These are phyloP conservation scores for Sparidentex hasta DNA, from an alignment of 2,797 vertebrate species.

Conservation along the genomic window DNA sequence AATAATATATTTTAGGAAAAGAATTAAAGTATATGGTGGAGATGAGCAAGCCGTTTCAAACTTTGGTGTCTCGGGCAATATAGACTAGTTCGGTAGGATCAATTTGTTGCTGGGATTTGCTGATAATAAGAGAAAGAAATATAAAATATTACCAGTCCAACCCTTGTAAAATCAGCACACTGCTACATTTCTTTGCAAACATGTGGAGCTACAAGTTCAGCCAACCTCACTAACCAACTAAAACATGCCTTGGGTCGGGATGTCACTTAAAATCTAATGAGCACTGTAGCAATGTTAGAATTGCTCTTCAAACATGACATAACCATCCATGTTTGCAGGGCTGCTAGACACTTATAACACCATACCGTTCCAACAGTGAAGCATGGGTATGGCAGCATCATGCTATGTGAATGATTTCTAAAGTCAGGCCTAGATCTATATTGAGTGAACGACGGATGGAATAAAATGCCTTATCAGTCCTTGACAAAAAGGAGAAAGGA, in stretches of 20 bases:
- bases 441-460: neutral
- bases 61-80: neutral
- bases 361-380: neutral
- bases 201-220: neutral
- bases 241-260: neutral
- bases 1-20: neutral
- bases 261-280: neutral
- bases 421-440: neutral
- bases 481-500: conserved; percentile 1
- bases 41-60: neutral
- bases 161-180: neutral
- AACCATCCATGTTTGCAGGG: neutral
- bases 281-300: neutral
- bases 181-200: neutral
- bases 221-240: neutral
- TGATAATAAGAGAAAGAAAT: neutral
- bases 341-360: neutral
- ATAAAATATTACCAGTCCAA: neutral
- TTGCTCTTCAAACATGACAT: neutral
- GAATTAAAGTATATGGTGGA: neutral
- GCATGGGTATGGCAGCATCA: neutral
- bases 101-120: neutral
- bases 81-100: neutral
- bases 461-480: conserved; percentile 10
- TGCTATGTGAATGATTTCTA: neutral